Base-by-base conservation (phyloP, 2,797 vertebrate genomes). In the Sebastes miniatus region DNA sequence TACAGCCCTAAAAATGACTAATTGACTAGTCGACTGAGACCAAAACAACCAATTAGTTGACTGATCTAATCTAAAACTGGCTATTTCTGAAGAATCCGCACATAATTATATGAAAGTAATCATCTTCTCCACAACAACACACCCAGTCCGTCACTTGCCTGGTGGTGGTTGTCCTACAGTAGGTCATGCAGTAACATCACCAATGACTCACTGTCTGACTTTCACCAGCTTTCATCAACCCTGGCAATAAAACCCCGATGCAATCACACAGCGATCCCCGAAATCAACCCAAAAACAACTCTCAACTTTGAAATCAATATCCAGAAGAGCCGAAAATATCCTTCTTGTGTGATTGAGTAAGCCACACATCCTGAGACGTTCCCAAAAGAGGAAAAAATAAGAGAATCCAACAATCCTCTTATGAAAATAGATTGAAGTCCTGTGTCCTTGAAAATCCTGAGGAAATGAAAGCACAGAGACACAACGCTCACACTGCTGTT, bases 221-320 rank as follows among this genome's bases (percentile, higher is more conserved):
- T 87, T 73, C 66, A 69, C 80, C 72, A 75, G 77, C 65, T 80
- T 79, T 72, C 84, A 83, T 83, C 84, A 85, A 83, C 80, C 68
- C 68, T 50, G 73, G 52, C 79, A 80, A 87, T 87, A 81, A 88
- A 86, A 70, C 73, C 11, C 63, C 2, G 47, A 81, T 24, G 76
- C 70, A 8, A 14, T 36, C 80, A 18, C 84, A 47, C 69, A 65
- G 68, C 57, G 4, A 65, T 36, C 63, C 84, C 81, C 61, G 71
- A 32, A 47, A 47, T 71, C 80, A 66, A 34, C 16, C 66, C 34
- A 24, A 67, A 67, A 80, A 62, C 75, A 68, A 32, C 61, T 36
- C 43, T 32, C 13, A 13, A 80, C 56, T 58, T 25, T 47, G 2
- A 73, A 65, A 66, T 50, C 57, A 57, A 61, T 7, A 59, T 77